Conservation (phyloP, 2,888 invertebrate genomes). For the Sinodicranocentrus sp. region DNA sequence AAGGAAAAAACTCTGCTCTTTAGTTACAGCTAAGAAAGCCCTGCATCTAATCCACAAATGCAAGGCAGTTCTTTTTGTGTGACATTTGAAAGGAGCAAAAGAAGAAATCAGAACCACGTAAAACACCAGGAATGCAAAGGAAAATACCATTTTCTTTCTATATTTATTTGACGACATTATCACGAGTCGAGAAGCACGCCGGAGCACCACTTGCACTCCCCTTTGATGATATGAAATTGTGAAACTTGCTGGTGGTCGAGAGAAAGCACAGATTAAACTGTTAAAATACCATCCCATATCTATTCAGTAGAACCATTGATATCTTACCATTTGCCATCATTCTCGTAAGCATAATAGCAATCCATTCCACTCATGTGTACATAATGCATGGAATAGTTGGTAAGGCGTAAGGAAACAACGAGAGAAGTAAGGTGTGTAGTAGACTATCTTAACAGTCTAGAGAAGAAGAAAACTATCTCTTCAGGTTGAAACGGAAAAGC, state of each 20-base stretch:
- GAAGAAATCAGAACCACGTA: neutral
- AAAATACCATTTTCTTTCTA: too few relatives aligned
- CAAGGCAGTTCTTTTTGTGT: too few relatives aligned
- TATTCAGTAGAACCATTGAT: conserved; percentile 45
- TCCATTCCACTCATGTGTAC: conserved; percentile 31
- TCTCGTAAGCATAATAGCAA: conserved; percentile 32
- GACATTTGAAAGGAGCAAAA: conserved; percentile 1
- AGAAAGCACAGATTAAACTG: conserved; percentile 15
- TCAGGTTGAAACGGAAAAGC: conserved; percentile 3
- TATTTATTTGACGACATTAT: too few relatives aligned
- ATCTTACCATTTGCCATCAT: conserved; percentile 43
- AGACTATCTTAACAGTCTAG: neutral
- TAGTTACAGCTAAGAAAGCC: too few relatives aligned
- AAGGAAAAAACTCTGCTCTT: neutral
- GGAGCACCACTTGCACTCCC: too few relatives aligned
- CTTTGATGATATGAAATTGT: neutral
- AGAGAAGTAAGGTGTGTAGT: neutral
- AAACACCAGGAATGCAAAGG: too few relatives aligned
- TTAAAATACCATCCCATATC: conserved; percentile 30
- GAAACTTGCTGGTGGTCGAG: neutral
- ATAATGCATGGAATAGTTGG: conserved; percentile 18
- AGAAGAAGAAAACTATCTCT: neutral
- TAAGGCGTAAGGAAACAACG: too few relatives aligned
- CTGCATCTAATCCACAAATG: too few relatives aligned
- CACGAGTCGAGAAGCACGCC: too few relatives aligned